Percentiles rank a stretch among this genome's conserved stretches.
Evolutionary conservation across 2,888 invertebrate genomes (phyloP).

Genomic region (Rhagonycha lutea): DNA sequence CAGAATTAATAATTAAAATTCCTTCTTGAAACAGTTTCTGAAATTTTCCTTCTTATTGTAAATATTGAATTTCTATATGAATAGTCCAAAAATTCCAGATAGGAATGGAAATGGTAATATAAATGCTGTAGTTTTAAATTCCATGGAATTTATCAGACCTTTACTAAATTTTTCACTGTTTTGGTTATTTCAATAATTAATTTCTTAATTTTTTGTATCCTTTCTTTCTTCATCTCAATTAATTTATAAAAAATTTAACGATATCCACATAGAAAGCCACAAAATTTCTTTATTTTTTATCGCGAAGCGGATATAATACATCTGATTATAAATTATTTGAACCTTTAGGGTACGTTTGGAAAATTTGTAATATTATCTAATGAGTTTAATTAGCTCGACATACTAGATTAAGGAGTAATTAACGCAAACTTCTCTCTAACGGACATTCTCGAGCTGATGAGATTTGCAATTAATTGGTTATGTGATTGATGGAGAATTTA

Average conservation of each 20-base stretch:
- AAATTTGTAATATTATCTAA: constrained; percentile 36
- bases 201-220: not conserved
- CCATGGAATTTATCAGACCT: too few species aligned
- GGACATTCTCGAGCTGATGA: constrained; percentile 18
- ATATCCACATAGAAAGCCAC: not conserved
- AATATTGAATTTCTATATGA: too few species aligned
- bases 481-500: constrained; percentile 27
- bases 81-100: too few species aligned
- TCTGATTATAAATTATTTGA: constrained; percentile 12
- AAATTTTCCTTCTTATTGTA: too few species aligned
- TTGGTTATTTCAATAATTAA: not conserved
- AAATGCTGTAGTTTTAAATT: too few species aligned
- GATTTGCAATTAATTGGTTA: constrained; percentile 24
- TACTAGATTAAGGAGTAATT: constrained; percentile 39
- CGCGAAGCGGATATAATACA: not conserved
- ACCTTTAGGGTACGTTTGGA: constrained; percentile 27
- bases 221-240: too few species aligned
- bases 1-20: not conserved
- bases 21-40: not conserved
- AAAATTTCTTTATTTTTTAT: not conserved
- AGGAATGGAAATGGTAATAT: too few species aligned
- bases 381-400: constrained; percentile 40
- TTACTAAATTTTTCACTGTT: not conserved
- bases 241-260: too few species aligned
- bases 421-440: constrained; percentile 20